These are phyloP conservation scores for Oscheius onirici DNA, from an alignment of 2,888 invertebrate genomes.

Conservation along the genomic window DNA sequence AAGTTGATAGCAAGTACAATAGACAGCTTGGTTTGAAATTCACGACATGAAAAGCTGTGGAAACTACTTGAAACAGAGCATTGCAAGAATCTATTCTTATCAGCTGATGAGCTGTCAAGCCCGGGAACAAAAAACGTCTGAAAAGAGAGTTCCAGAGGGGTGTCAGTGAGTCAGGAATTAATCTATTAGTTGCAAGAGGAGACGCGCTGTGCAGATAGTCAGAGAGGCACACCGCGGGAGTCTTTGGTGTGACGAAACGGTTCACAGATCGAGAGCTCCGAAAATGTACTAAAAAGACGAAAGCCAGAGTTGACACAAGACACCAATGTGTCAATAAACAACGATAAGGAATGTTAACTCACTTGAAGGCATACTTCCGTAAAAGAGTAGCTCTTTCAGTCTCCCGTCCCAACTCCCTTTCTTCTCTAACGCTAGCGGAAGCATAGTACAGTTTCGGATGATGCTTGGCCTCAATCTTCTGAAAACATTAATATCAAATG, in stretches of 20 bases:
- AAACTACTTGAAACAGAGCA: neutral
- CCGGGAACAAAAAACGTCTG: neutral
- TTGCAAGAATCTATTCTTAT: neutral
- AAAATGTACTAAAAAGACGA: neutral
- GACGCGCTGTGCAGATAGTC: neutral
- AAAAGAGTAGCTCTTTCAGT: conserved; percentile 13
- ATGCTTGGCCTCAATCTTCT: neutral
- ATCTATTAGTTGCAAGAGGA: neutral
- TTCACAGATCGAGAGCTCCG: neutral
- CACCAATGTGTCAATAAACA: conserved; percentile 7
- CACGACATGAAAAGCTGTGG: neutral
- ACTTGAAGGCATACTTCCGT: conserved; percentile 29
- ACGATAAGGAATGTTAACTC: neutral
- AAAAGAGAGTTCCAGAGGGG: neutral
- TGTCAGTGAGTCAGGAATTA: neutral
- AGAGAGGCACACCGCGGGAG: conserved; percentile 1
- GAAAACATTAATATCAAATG: neutral
- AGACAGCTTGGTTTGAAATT: too few relatives aligned
- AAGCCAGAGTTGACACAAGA: neutral
- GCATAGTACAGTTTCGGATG: conserved; percentile 23
- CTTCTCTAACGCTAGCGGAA: conserved; percentile 11
- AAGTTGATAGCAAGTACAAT: too few relatives aligned
- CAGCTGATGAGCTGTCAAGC: neutral
- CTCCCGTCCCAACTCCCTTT: neutral
- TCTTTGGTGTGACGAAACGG: neutral